Base-by-base conservation (phyloP, 2,797 vertebrate species). In the Coreius guichenoti region DNA sequence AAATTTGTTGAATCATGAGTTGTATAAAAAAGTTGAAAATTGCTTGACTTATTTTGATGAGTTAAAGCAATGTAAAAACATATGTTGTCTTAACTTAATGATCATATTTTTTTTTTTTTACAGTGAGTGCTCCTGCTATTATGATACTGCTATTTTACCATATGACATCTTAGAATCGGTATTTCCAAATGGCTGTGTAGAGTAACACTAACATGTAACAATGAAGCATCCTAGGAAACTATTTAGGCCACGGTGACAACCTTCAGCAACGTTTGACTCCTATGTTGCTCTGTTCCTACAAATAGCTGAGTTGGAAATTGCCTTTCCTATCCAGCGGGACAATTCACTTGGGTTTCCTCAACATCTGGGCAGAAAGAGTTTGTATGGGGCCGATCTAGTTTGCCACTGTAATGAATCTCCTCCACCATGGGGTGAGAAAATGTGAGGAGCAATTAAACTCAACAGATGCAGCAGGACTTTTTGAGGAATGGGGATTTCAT, bases 381-480 rank as follows among this genome's bases (percentile, higher is more conserved):
- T 81, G 81, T 45, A 83, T 63, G 31, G 67, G 72, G 81, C 81
- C n/a, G 39, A 85, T 72, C 45, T 73, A 58, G 76, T 78, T 75
- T 70, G 76, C 80, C 86, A 65, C 81, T 84, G 88, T 83, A 89
- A 90, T 87, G 87, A 86, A 87, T 86, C 86, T 85, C 82, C 84
- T 86, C 33, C 36, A 75, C 76, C 76, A 87, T 83, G 33, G 77
- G 80, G 80, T 45, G 72, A 77, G 56, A 89, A 87, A 83, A 82
- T 65, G 26, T 36, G 78, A 80, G 78, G 86, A 68, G 87, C 90
- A 89, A 89, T 89, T 89, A 89, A 90, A 84, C 75, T 80, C 78
- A 90, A 89, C 90, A 90, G 90, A 90, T 90, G 90, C 87, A 87
- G 80, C 39, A 86, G 83, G 76, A 85, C 86, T 86, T 88, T 87